Base-by-base conservation (phyloP, 2,113 vertebrate genomes). In the Boleophthalmus pectinirostris region DNA sequence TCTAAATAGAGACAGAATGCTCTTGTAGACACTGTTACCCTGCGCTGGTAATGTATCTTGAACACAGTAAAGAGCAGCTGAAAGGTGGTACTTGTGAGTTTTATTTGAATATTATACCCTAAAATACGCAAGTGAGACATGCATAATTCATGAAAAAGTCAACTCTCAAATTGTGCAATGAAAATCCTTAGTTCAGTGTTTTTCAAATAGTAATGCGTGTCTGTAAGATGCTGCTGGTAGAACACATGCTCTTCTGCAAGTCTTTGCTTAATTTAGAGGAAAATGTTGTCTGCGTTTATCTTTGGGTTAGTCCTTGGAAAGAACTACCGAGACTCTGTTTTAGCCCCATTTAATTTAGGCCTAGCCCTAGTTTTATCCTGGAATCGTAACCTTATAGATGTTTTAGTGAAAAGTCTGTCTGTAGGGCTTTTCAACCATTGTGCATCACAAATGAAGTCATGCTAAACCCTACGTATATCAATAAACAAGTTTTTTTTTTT, bases 1-100 rank as follows among this genome's bases (percentile, higher is more conserved):
- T 21, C 49, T 35, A 67, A 58, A 81, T 63, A 23, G 46, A 65
- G 61, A 73, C 33, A 79, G 61, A 70, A 49, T 5, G 2, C 20
- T 63, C 13, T 73, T 78, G 29, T 75, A 21, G 63, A 75, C 65
- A 33, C 61, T 46, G 38, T 53, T 64, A 15, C 21, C n/a, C 10
- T 25, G 18, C 25, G 25, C 43, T 66, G 24, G 35, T 63, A 23
- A 21, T 70, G 18, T 54, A 66, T 66, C 63, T 20, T 56, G 8
- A 21, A 24, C 58, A 60, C 45, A 73, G 21, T 56, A 43, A 29
- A 68, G 29, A 8, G 11, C 3, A 8, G n/a, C 78, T 68, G 1
- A 66, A 1, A 53, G 18, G n/a, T 4, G 12, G 23, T 5, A 54
- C 51, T 2, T 11, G 51, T 9, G 51, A 54, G 16, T 54, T 51